Evolutionary conservation across 2,888 invertebrate species (phyloP), one percentile per base, ranked within the genome.

Genomic region (Papilio protenor): DNA sequence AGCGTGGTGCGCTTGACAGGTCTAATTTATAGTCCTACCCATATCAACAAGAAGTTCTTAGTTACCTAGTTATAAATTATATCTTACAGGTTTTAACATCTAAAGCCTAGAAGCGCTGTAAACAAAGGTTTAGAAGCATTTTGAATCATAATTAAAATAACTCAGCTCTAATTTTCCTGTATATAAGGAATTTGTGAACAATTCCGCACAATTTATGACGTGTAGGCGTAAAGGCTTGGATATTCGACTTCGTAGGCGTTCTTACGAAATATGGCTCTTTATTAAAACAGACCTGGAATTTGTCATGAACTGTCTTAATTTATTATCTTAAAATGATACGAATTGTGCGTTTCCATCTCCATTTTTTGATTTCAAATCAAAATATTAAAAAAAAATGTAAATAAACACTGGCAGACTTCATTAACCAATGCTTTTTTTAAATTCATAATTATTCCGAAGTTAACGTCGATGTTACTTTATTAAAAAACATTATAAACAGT

Each of bases 191-290:
- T 72, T 72, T 18, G 52, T 33, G 52, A 47, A 71, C 23, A n/a
- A 49, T 72, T 72, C 72, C 55, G 14, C 33, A 52, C 52, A 49
- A 52, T 72, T 52, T 72, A 55, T 52, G 72, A 52, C 72, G 23
- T 52, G 72, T 72, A 40, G 40, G 40, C 40, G 40, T 16, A 27
- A 14, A 47, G 12, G 47, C 23, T 49, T 23, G n/a, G 11, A 47
- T 23, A 16, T 23, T 14, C 21, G 49, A 40, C 21, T 12, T 33
- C 23, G 49, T 14, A 18, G 49, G 16, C 49, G 18, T 40, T 40
- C 40, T 66, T 66, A 40, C n/a, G n/a, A 40, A 66, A 66, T 40
- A 40, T 11, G 40, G 40, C n/a, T 18, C 66, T 40, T n/a, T 40
- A 66, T 66, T 66, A 40, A 40, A 64, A 33, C 27, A 10, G 18